Base-by-base conservation (phyloP, 2,888 invertebrate genomes). In the Hirtodrosophila histrioides region DNA sequence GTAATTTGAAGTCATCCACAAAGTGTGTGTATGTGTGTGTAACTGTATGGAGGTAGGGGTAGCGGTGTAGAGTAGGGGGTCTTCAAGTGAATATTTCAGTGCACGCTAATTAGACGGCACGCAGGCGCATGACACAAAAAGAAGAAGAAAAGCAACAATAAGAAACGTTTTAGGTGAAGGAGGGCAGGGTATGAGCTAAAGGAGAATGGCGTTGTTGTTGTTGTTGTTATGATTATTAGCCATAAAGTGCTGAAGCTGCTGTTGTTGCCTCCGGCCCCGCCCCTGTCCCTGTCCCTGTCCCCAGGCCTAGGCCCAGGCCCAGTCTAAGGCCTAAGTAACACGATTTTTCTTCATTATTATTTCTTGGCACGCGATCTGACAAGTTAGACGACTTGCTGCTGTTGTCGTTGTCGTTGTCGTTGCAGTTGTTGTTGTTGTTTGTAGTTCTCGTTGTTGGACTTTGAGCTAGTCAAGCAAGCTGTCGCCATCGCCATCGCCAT, bases 361-460 rank as follows among this genome's bases (percentile, higher is more conserved):
- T 85, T 87, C 85, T 84, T 87, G 82, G 87, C 84, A 84, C 87
- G 84, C 84, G 84, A 84, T 82, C 87, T 77, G 82, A 71, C 85
- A 82, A 87, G 85, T 82, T 72, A 73, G 73, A 74, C 74, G 69
- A 67, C 72, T 71, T 76, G 67, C 50, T 51, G 61, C 37, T 61
- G 57, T 8, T 58, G 50, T 31, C 51, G 70, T 39, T 43, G 64
- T 23, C 8, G 55, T 36, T 54, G 53, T 12, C 37, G 35, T 33
- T 48, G 35, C 50, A 45, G 41, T 53, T 74, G 33, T 17, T 55
- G 48, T 33, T 62, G 51, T 29, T 43, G 29, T 24, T 54, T 53
- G 40, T 68, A 58, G 11, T 68, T 63, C 60, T 66, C 9, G 51
- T 23, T 55, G 66, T 64, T 60, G 78, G 82, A 78, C 73, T 85